Conservation (phyloP, 2,113 vertebrate genomes). For the Pleuronectes platessa region DNA sequence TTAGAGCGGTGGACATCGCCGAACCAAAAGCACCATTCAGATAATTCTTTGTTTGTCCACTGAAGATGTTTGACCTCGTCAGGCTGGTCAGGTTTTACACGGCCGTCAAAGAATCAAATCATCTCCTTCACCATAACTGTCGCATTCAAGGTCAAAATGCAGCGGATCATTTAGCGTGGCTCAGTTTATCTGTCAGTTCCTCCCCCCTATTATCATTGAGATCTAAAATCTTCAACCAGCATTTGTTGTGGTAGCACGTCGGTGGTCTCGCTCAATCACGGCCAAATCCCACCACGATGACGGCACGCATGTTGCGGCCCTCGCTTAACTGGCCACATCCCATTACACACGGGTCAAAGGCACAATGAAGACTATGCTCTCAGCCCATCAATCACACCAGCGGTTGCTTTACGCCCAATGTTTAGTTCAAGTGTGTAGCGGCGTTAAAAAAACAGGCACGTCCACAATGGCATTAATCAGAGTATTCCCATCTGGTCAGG, state of each 20-base stretch:
- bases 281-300: slow-evolving; percentile 2
- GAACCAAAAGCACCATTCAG: not conserved
- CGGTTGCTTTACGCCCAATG: not conserved
- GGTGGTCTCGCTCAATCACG: slow-evolving; percentile 6
- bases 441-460: not conserved
- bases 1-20: not conserved
- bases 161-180: not conserved
- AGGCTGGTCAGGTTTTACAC: not conserved
- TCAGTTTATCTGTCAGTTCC: not conserved
- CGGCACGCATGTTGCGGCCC: not conserved
- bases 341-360: slow-evolving; percentile 12
- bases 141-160: slow-evolving; percentile 5
- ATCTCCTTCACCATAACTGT: not conserved
- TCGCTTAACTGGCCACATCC: not conserved
- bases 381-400: not conserved
- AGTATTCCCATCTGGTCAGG: not conserved
- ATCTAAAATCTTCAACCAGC: slow-evolving; percentile 1
- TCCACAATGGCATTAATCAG: not conserved
- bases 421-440: not conserved
- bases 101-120: slow-evolving; percentile 28
- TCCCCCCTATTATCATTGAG: not conserved
- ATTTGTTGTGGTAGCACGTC: not conserved
- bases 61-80: not conserved
- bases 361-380: not conserved
- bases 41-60: not conserved